A percentile compares a stretch with the other conserved stretches of the same genome.
Conservation (phyloP, 2,113 vertebrate genomes). For the Nicator chloris region DNA sequence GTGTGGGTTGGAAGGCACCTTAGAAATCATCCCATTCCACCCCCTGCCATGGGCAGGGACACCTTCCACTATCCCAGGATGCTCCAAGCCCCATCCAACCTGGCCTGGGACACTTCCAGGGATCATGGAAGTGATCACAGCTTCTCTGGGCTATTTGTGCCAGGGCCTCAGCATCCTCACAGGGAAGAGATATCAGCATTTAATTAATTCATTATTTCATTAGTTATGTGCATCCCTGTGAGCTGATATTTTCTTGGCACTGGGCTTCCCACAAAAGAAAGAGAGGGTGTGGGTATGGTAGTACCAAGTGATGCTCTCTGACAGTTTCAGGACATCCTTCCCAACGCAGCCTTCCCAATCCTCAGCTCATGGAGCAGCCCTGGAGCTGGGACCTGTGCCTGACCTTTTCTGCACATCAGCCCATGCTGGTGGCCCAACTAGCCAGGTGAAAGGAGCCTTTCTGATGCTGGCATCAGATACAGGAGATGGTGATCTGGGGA, state of each 20-base stretch:
- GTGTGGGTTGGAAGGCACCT: background rate
- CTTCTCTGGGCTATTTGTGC: background rate
- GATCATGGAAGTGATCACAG: too few relatives aligned
- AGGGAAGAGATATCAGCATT: background rate
- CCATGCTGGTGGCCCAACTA: background rate
- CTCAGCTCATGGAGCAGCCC: background rate
- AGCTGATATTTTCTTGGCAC: background rate
- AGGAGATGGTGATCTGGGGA: background rate
- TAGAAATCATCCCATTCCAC: background rate
- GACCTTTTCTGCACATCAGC: background rate
- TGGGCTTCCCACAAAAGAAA: background rate
- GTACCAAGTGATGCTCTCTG: background rate
- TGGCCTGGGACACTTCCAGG: background rate
- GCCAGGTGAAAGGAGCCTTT: background rate
- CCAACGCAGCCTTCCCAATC: accelerated
- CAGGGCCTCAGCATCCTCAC: accelerated
- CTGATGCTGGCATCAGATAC: background rate
- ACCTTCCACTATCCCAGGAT: accelerated
- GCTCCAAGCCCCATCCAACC: background rate
- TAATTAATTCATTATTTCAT: background rate
- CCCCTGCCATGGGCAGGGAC: background rate
- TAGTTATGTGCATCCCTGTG: background rate
- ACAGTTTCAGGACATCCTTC: background rate
- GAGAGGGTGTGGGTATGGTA: accelerated
- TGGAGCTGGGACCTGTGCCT: background rate